Percentiles rank a stretch among this genome's conserved stretches.
Conservation (phyloP, 2,888 invertebrate genomes). For the Mesorhabditis spiculigera region DNA sequence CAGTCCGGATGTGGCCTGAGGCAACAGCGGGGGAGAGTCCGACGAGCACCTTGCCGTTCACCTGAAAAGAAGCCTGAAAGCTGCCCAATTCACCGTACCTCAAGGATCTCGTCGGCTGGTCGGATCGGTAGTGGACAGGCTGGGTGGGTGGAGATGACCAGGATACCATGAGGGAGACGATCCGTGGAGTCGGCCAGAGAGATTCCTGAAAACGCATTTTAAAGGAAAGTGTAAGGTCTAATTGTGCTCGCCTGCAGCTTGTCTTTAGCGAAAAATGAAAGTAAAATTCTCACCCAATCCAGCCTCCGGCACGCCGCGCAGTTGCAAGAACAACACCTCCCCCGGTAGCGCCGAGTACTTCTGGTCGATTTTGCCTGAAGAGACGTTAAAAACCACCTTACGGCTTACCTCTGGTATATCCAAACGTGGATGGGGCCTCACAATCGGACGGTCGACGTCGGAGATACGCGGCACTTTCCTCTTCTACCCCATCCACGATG, state of each 20-base stretch:
- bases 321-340: slow-evolving; percentile 70
- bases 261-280: background rate
- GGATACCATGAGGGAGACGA: background rate
- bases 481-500: slow-evolving; percentile 20
- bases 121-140: slow-evolving; percentile 75
- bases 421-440: slow-evolving; percentile 65
- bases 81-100: slow-evolving; percentile 64
- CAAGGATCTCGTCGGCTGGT: slow-evolving; percentile 89
- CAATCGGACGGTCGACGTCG: slow-evolving; percentile 67
- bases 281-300: slow-evolving; percentile 67
- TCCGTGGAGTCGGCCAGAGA: slow-evolving; percentile 84
- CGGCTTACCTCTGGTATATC: slow-evolving; percentile 19
- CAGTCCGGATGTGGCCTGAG: slow-evolving; percentile 82
- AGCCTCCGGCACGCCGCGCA: slow-evolving; percentile 71
- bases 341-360: slow-evolving; percentile 78
- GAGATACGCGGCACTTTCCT: slow-evolving; percentile 52
- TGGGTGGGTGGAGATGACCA: slow-evolving; percentile 62
- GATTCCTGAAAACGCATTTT: slow-evolving; percentile 64
- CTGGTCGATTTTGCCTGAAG: slow-evolving; percentile 83
- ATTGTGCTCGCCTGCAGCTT: background rate
- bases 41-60: slow-evolving; percentile 87
- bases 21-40: slow-evolving; percentile 94
- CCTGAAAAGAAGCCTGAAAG: slow-evolving; percentile 65
- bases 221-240: background rate
- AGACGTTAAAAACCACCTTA: background rate